These are phyloP conservation scores for Cyclophora punctaria DNA, from an alignment of 2,888 invertebrate genomes.

Conservation along the genomic window DNA sequence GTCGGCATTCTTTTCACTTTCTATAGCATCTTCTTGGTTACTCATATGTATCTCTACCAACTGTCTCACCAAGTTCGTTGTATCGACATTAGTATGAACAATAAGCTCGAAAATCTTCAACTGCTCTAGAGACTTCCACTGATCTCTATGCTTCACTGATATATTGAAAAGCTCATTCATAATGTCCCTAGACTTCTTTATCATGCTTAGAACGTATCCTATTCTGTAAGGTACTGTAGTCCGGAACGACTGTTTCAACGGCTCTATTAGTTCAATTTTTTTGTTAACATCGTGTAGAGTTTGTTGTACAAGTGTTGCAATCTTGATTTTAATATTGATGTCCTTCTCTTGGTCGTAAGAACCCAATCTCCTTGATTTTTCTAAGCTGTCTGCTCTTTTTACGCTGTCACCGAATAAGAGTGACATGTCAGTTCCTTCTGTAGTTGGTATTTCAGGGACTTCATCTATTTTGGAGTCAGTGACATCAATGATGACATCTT, in stretches of 20 bases:
- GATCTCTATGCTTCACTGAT: constrained; percentile 51
- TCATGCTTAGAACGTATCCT: constrained; percentile 51
- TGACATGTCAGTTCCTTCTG: no score
- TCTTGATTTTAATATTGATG: constrained; percentile 44
- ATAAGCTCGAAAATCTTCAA: constrained; percentile 58
- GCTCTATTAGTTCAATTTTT: constrained; percentile 26
- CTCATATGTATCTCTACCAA: constrained; percentile 46
- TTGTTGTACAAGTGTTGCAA: constrained; percentile 44
- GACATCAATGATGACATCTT: no score
- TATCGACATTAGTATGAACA: constrained; percentile 58
- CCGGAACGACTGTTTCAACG: no score
- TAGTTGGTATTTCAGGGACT: no score
- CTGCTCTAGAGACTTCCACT: constrained; percentile 57
- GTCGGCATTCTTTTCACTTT: no score
- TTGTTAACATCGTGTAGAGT: constrained; percentile 44
- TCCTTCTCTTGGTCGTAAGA: constrained; percentile 32
- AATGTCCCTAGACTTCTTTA: constrained; percentile 50
- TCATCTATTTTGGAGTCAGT: no score
- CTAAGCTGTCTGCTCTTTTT: no score
- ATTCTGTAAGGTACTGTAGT: constrained; percentile 33
- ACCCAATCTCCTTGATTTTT: no score
- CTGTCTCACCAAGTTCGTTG: constrained; percentile 49
- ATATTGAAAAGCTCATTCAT: constrained; percentile 56
- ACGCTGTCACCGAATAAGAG: no score
- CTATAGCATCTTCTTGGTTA: no score